Percentiles rank a stretch among this genome's conserved stretches.
phyloP scores from a whole-genome alignment of 2,113 vertebrate species.

The Nettapus auritus region DNA sequence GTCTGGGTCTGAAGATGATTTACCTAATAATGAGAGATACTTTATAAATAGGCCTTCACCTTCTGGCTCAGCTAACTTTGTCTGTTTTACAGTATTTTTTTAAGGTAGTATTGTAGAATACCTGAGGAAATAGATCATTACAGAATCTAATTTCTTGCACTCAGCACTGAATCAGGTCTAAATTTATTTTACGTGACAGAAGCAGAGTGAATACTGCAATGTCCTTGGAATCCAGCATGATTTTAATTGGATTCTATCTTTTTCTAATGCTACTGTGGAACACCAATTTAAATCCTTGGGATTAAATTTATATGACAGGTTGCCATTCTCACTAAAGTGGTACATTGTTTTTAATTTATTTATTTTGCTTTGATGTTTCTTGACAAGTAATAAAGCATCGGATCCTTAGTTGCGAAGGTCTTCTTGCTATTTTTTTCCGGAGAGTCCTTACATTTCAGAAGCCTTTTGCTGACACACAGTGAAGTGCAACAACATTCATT shows the following conservation, averaged over 20 bases:
- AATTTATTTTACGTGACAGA: slow-evolving; percentile 58
- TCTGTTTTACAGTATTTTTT: background rate
- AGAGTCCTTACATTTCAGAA: slow-evolving; percentile 14
- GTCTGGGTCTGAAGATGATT: background rate
- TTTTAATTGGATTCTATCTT: slow-evolving; percentile 66
- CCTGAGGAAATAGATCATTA: slow-evolving; percentile 45
- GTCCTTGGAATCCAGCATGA: slow-evolving; percentile 39
- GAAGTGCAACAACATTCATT: slow-evolving; percentile 21
- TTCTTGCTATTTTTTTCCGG: background rate
- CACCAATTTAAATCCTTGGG: slow-evolving; percentile 62
- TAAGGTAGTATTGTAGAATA: slow-evolving; percentile 12
- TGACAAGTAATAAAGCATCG: slow-evolving; percentile 50
- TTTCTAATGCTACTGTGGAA: slow-evolving; percentile 48
- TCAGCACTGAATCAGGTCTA: slow-evolving; percentile 8
- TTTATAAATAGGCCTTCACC: background rate
- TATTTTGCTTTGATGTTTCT: slow-evolving; percentile 52
- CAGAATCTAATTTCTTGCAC: slow-evolving; percentile 24
- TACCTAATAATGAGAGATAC: background rate
- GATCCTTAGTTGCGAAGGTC: slow-evolving; percentile 38
- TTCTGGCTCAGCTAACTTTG: background rate
- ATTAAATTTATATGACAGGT: slow-evolving; percentile 57
- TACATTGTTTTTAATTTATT: slow-evolving; percentile 63
- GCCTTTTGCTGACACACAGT: slow-evolving; percentile 38
- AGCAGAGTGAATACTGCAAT: slow-evolving; percentile 41
- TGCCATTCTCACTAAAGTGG: slow-evolving; percentile 48